A percentile compares a stretch with the other conserved stretches of the same genome.
These are phyloP conservation scores for Drosophila littoralis DNA, from an alignment of 1,140 invertebrate genomes.

Conservation along the genomic window DNA sequence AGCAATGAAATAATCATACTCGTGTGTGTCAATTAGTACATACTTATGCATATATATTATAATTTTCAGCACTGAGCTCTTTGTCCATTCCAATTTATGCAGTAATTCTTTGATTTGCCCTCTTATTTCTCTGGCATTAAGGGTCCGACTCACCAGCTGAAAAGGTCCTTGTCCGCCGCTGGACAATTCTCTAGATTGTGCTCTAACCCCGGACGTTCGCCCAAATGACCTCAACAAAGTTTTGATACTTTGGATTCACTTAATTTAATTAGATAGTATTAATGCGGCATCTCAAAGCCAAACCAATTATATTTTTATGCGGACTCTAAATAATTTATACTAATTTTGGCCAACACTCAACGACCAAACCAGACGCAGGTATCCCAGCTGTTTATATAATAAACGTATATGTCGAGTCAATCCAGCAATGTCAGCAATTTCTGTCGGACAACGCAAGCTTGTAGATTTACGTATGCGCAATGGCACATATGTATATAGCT, in stretches of 20 bases:
- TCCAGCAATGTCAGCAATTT: neutral
- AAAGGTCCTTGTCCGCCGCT: no score
- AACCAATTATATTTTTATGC: slow-evolving; percentile 6
- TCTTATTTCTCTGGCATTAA: no score
- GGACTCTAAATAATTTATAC: neutral
- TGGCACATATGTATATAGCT: no score
- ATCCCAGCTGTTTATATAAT: neutral
- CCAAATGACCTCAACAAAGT: neutral
- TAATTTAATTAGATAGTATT: slow-evolving; percentile 3
- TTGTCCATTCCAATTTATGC: no score
- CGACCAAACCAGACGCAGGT: neutral
- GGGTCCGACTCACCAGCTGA: no score
- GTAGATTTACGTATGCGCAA: neutral
- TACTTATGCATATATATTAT: no score
- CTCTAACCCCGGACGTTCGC: no score
- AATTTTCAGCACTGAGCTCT: no score
- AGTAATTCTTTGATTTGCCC: no score
- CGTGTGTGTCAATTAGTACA: no score
- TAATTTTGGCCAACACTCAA: neutral
- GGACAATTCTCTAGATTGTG: no score
- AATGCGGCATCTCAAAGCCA: neutral
- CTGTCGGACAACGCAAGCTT: neutral
- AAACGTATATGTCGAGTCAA: neutral
- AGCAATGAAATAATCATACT: no score
- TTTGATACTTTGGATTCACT: neutral